Evolutionary conservation across 2,797 vertebrate genomes (phyloP), one percentile per base, ranked within the genome.

Genomic region (Sebastes cheni): DNA sequence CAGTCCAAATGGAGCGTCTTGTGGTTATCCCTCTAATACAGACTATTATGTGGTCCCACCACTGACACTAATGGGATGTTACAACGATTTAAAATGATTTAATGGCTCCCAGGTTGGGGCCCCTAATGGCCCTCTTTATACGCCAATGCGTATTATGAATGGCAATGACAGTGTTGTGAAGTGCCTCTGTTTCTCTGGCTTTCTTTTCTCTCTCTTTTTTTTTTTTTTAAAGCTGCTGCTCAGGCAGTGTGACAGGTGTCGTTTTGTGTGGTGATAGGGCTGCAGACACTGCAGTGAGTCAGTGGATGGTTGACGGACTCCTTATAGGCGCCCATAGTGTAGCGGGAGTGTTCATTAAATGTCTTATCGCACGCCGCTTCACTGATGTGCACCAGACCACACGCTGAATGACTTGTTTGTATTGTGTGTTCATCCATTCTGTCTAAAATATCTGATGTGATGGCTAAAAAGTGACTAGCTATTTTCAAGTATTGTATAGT

Each of bases 1-100:
- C 97, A 97, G 96, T 97, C 97, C 97, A 97, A 98, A 97, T 97
- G 97, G 97, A 97, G 97, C 95, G 75, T 84, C 96, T 97, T 96
- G 97, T 96, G 97, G 97, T 98, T 97, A 97, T 97, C 97, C 97
- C 97, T 97, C 96, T 97, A 97, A 98, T 98, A 97, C 97, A 96
- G 97, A 97, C 97, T 97, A 98, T 98, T 98, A 99, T 97, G 97
- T 97, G 97, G 96, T 97, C 97, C 97, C 96, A 96, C 96, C 96
- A 97, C 96, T 98, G 98, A 99, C 97, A 97, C 97, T 99, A 99
- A 99, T 99, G 97, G 98, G 98, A 99, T 98, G 97, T 99, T 99
- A 98, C 97, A 99, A 97, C 95, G 97, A 97, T 99, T 99, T 98
- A 98, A 97, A 99, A 98, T 98, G 97, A 99, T 99, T 99, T 99